A percentile compares a stretch with the other conserved stretches of the same genome.
phyloP scores from a whole-genome alignment of 2,797 vertebrate species.

The Nannoperca obscura region DNA sequence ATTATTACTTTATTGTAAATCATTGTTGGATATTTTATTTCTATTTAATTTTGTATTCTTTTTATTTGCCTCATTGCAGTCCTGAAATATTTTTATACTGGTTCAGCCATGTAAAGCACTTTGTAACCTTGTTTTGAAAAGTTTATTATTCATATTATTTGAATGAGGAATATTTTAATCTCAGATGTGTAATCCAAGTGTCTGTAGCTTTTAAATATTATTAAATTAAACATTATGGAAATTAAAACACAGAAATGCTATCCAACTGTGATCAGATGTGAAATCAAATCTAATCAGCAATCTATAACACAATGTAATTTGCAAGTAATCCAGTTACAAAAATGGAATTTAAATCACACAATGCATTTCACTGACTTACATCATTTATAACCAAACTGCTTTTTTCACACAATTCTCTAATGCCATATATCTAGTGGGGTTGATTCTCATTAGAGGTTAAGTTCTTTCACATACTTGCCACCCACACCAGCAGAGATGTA shows the following conservation, averaged over 20 bases:
- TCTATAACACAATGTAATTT: background rate
- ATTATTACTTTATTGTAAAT: no score
- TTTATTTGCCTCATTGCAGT: no score
- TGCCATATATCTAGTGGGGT: no score
- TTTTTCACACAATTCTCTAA: background rate
- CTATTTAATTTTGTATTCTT: no score
- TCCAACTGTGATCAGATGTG: background rate
- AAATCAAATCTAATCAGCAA: no score
- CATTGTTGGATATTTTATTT: no score
- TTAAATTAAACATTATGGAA: background rate
- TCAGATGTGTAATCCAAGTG: background rate
- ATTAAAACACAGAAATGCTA: background rate
- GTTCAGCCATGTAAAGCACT: no score
- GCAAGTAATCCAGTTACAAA: background rate
- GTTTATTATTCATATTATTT: no score
- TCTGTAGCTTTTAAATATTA: background rate
- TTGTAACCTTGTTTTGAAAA: no score
- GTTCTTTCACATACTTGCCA: slow-evolving; percentile 52
- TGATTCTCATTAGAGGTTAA: rapidly evolving
- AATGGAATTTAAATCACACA: background rate
- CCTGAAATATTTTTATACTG: no score
- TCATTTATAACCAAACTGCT: background rate
- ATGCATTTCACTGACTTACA: background rate
- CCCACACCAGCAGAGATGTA: background rate
- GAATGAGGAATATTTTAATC: slow-evolving; percentile 4